Conservation (phyloP, 2,797 vertebrate genomes). For the Sebastes wilsoni region DNA sequence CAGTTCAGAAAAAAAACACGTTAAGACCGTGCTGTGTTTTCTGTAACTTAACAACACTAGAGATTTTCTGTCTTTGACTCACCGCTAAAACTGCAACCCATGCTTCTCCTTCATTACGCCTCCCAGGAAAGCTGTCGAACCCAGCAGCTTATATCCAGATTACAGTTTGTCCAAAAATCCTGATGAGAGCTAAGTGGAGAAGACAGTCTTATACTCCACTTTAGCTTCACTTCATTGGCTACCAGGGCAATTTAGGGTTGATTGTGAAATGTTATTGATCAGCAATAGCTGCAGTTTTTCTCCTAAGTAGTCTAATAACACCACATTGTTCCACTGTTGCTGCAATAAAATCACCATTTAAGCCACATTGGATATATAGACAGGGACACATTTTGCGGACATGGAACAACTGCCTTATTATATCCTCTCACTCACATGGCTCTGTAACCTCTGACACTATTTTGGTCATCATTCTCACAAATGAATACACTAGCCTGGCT, state of each 20-base stretch:
- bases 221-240: slow-evolving; percentile 57
- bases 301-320: slow-evolving; percentile 42
- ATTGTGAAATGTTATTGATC: slow-evolving; percentile 70
- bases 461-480: slow-evolving; percentile 56
- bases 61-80: slow-evolving; percentile 38
- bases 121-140: slow-evolving; percentile 35
- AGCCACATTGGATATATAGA: slow-evolving; percentile 23
- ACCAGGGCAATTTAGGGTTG: slow-evolving; percentile 55
- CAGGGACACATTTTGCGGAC: slow-evolving; percentile 37
- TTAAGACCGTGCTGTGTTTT: not conserved
- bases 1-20: not conserved
- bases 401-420: slow-evolving; percentile 39
- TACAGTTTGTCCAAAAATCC: slow-evolving; percentile 47
- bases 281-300: slow-evolving; percentile 51
- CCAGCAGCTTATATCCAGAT: slow-evolving; percentile 52
- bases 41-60: not conserved
- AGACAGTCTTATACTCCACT: slow-evolving; percentile 46
- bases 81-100: slow-evolving; percentile 45
- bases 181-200: slow-evolving; percentile 39
- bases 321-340: slow-evolving; percentile 29
- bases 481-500: slow-evolving; percentile 53
- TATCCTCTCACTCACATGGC: slow-evolving; percentile 27
- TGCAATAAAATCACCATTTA: slow-evolving; percentile 53
- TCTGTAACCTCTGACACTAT: slow-evolving; percentile 58
- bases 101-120: slow-evolving; percentile 38